Conservation (phyloP, 2,797 vertebrate species). For the Poeciliopsis turneri region DNA sequence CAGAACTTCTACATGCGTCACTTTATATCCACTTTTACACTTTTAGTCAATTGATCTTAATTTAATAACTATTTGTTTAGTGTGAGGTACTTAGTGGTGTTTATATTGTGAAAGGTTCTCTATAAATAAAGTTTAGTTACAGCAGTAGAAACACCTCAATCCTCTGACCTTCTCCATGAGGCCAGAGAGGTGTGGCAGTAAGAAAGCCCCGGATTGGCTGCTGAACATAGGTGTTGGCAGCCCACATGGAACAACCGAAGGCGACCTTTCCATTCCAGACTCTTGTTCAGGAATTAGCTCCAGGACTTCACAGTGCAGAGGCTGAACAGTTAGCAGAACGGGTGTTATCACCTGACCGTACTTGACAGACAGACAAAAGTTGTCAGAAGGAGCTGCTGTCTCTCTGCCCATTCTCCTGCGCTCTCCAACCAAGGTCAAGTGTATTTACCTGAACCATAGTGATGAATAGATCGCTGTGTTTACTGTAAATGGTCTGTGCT, state of each 20-base stretch:
- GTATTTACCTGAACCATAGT: constrained; percentile 9
- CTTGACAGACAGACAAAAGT: neutral
- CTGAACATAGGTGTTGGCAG: constrained; percentile 35
- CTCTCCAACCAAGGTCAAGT: constrained; percentile 21
- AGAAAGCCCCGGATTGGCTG: constrained; percentile 46
- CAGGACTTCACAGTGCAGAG: constrained; percentile 15
- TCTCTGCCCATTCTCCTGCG: neutral
- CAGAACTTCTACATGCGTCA: neutral
- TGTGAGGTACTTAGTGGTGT: neutral
- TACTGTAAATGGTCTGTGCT: constrained; percentile 1
- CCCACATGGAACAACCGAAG: constrained; percentile 38
- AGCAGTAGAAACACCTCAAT: neutral
- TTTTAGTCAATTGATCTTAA: neutral
- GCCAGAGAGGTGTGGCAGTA: constrained; percentile 11
- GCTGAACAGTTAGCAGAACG: neutral
- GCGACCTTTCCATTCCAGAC: constrained; percentile 8
- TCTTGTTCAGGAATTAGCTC: constrained; percentile 14
- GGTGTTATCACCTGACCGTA: neutral
- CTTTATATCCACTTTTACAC: neutral
- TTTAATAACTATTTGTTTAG: neutral
- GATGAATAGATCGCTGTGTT: constrained; percentile 4
- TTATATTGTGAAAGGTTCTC: neutral
- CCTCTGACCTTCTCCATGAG: constrained; percentile 31
- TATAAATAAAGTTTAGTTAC: neutral
- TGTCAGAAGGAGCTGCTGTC: constrained; percentile 2